phyloP scores from a whole-genome alignment of 2,888 invertebrate genomes.

The Dione vanillae region DNA sequence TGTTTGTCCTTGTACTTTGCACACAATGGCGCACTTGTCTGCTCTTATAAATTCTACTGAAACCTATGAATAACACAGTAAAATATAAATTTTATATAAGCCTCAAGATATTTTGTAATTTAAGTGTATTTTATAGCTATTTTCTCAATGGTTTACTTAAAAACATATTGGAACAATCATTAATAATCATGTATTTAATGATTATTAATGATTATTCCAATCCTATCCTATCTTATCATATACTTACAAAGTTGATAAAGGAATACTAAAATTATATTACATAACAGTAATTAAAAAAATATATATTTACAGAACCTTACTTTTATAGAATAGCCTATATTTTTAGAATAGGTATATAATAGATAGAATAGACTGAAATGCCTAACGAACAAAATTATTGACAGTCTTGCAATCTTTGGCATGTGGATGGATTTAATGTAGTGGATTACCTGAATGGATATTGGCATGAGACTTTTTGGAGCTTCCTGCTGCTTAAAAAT shows the following conservation, averaged over 20 bases:
- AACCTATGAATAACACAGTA: conserved; percentile 4
- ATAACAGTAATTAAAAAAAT: no score
- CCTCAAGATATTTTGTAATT: background rate
- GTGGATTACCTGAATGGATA: background rate
- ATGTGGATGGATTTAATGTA: background rate
- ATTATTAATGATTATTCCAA: no score
- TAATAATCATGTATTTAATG: no score
- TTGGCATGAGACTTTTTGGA: background rate
- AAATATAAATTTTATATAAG: background rate
- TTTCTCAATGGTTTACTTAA: no score
- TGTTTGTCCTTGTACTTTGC: background rate
- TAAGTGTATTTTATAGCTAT: no score
- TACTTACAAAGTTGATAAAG: no score
- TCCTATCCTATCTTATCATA: no score
- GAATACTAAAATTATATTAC: no score
- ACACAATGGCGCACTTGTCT: conserved; percentile 1
- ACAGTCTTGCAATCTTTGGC: background rate
- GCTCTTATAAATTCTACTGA: background rate
- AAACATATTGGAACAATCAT: no score
- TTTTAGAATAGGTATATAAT: background rate
- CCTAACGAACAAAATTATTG: background rate
- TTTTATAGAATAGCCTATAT: no score
- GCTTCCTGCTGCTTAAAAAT: background rate
- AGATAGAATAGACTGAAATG: background rate
- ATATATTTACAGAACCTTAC: no score